A percentile compares a stretch with the other conserved stretches of the same genome.
phyloP scores from a whole-genome alignment of 2,888 invertebrate genomes.

The Eretmocerus hayati region DNA sequence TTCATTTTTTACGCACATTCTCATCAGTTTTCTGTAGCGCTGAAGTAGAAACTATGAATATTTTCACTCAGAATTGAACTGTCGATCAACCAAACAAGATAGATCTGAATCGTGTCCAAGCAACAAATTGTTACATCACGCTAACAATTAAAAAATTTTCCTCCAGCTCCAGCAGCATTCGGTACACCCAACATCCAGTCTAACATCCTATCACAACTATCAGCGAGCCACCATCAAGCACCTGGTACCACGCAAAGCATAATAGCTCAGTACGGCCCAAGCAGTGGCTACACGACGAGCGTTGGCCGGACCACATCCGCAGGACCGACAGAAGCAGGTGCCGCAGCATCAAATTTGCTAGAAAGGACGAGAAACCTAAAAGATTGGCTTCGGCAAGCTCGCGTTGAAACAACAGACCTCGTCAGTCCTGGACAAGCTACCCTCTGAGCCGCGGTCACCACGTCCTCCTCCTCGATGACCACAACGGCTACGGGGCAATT shows the following conservation, averaged over 20 bases:
- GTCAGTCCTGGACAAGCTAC: conserved; percentile 43
- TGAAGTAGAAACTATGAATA: too few species aligned
- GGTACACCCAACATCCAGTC: conserved; percentile 44
- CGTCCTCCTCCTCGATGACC: too few species aligned
- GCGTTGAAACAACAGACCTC: conserved; percentile 40
- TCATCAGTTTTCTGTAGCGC: too few species aligned
- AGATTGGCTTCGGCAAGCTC: conserved; percentile 59
- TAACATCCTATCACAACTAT: conserved; percentile 41
- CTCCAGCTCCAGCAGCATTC: conserved; percentile 35
- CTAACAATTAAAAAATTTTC: too few species aligned
- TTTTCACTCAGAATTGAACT: too few species aligned
- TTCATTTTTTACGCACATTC: too few species aligned
- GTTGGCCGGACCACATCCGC: too few species aligned
- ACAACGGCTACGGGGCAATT: too few species aligned
- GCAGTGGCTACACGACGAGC: conserved; percentile 42
- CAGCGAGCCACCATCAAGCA: conserved; percentile 36
- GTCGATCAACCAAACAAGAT: too few species aligned
- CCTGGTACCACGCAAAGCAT: conserved; percentile 43
- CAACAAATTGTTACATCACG: too few species aligned
- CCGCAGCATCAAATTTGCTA: conserved; percentile 57
- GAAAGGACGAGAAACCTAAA: conserved; percentile 60
- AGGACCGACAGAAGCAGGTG: conserved; percentile 46
- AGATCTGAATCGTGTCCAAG: too few species aligned
- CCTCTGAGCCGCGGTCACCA: conserved; percentile 36
- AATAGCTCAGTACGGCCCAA: conserved; percentile 43